These are phyloP conservation scores for Dolichoris vasculosae DNA, from an alignment of 1,140 invertebrate genomes.

Conservation along the genomic window DNA sequence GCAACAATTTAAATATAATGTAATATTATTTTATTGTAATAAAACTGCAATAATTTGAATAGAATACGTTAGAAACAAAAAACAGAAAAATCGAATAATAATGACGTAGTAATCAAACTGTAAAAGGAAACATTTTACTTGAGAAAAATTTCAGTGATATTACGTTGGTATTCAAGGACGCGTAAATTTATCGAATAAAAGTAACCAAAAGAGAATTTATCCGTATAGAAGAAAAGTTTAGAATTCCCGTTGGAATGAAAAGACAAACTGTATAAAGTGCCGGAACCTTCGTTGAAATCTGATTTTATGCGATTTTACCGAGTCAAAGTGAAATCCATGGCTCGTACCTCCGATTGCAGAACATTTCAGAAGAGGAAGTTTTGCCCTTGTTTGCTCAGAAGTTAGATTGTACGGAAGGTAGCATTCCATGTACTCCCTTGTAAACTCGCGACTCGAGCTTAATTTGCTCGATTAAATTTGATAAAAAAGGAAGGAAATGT, in stretches of 20 bases:
- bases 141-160: neutral
- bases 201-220: neutral
- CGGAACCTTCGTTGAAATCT: neutral
- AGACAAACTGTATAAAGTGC: constrained; percentile 15
- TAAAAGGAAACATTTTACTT: neutral
- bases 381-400: neutral
- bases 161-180: neutral
- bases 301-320: neutral
- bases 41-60: no score
- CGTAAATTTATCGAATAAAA: neutral
- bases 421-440: neutral
- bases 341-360: neutral
- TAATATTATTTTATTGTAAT: no score
- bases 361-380: neutral
- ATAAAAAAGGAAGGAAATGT: neutral
- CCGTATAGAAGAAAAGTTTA: neutral
- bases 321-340: neutral
- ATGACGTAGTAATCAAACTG: no score
- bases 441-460: neutral
- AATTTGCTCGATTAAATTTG: constrained; percentile 33
- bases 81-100: no score
- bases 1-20: no score
- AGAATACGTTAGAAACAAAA: no score
- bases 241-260: neutral
- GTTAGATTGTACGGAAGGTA: neutral